Base-by-base conservation (phyloP, 2,113 vertebrate genomes). In the Pyrgilauda ruficollis region DNA sequence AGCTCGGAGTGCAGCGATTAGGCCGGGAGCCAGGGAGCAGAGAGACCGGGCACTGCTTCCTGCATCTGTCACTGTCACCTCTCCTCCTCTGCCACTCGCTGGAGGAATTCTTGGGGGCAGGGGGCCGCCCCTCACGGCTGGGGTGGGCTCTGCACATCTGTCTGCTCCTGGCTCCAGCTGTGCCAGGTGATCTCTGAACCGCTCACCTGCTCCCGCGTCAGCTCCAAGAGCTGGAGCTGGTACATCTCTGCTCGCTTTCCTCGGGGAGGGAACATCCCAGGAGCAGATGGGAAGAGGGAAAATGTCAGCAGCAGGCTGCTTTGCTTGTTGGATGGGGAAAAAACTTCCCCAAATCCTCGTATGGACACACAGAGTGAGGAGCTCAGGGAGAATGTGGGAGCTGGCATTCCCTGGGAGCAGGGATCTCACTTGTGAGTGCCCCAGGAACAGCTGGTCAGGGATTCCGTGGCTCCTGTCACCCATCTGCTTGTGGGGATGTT, bases 361-460 rank as follows among this genome's bases (percentile, higher is more conserved):
- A 2, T 1, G 19, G 1, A 7, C 4, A 7, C 37, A 11, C 7
- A 2, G 26, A 79, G 26, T 1, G 21, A 46, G 0, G 43, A 83
- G 67, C 62, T 75, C n/a, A 10, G 39, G 41, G 37, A 41, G 67
- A 17, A 72, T 0, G 24, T 0, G 8, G 70, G 24, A 52, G 15
- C 41, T 16, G 26, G 8, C 10, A 0, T 11, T 70, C 61, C 58
- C 67, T 4, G 3, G 47, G 58, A 75, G 43, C 1, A 4, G 16
- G 23, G 7, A 37, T 10, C 23, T 31, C 30, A 3, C 39, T 37
- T 4, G 7, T 9, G 46, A 27, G 50, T 0, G 1, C 1, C 37
- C 33, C 52, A 12, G 47, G 47, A 59, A 6, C 44, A 35, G 23
- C 23, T 7, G 31, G 9, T 0, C 52, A 14, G 28, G 27, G 30